phyloP scores from a whole-genome alignment of 2,797 vertebrate genomes.

The Garrulus glandarius region DNA sequence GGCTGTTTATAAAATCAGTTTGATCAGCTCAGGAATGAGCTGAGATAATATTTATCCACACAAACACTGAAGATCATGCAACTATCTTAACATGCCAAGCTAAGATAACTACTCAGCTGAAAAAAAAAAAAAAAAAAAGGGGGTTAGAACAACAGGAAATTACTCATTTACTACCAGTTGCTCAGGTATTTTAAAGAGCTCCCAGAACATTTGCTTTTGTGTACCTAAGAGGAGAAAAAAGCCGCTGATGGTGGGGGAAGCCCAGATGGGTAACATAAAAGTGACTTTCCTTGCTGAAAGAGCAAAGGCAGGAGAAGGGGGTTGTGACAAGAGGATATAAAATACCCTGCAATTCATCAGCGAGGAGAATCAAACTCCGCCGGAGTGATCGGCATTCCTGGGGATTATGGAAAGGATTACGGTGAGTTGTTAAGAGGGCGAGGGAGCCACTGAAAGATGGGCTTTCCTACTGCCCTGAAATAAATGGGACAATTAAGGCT shows the following conservation, averaged over 20 bases:
- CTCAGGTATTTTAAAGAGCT: slow-evolving; percentile 69
- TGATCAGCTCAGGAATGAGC: slow-evolving; percentile 28
- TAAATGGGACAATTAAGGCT: slow-evolving; percentile 73
- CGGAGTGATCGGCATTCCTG: slow-evolving; percentile 62
- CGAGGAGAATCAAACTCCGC: slow-evolving; percentile 61
- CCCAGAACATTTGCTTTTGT: slow-evolving; percentile 62
- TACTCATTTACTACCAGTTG: slow-evolving; percentile 57
- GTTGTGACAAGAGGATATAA: slow-evolving; percentile 71
- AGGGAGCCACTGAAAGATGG: slow-evolving; percentile 73
- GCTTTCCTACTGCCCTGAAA: slow-evolving; percentile 71
- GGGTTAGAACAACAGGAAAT: slow-evolving; percentile 63
- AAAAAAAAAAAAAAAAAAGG: background rate
- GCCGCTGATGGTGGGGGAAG: background rate
- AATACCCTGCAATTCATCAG: slow-evolving; percentile 73
- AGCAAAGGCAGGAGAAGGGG: slow-evolving; percentile 62
- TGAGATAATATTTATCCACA: slow-evolving; percentile 32
- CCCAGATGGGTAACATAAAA: slow-evolving; percentile 66
- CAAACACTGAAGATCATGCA: background rate
- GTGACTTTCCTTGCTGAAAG: slow-evolving; percentile 66
- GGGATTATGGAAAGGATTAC: slow-evolving; percentile 75
- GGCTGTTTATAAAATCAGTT: slow-evolving; percentile 34
- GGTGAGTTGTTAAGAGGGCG: slow-evolving; percentile 66
- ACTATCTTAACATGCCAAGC: background rate
- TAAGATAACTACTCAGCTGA: background rate
- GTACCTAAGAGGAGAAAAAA: slow-evolving; percentile 48